Evolutionary conservation across 2,888 invertebrate species (phyloP), one percentile per base, ranked within the genome.

Genomic region (Meandrusa payeni): DNA sequence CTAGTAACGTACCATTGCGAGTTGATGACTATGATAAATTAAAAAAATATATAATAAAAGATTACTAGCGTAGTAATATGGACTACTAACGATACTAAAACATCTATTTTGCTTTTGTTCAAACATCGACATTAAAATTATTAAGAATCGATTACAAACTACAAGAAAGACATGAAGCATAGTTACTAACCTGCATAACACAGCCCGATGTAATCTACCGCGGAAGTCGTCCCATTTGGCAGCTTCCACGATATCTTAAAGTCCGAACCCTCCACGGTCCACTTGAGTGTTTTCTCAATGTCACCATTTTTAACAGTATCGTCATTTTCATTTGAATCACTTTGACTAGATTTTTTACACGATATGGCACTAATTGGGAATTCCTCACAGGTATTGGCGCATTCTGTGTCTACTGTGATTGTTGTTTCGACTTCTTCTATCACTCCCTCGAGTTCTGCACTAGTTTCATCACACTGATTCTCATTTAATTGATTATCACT

Each of bases 131-230:
- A n/a, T n/a, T n/a, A n/a, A n/a, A n/a, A n/a, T n/a, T n/a, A n/a
- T n/a, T n/a, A n/a, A n/a, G n/a, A n/a, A n/a, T n/a, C n/a, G n/a
- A n/a, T n/a, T n/a, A n/a, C n/a, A n/a, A n/a, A n/a, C n/a, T n/a
- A n/a, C n/a, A n/a, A n/a, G n/a, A n/a, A n/a, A n/a, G n/a, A n/a
- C n/a, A n/a, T n/a, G n/a, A n/a, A n/a, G n/a, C n/a, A 33, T 17
- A 50, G 3, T 3, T 6, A 69, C 89, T 81, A 60, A 91, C 91
- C 91, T 80, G 76, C 66, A 60, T 71, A 81, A 64, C 88, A 90
- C 52, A 91, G 66, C 33, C 87, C 89, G 57, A 91, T 77, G 69
- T 88, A 90, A 62, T 91, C 90, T 36, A 67, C 59, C 36, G 59
- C 15, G 24, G 78, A 66, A 4, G 71, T 63, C 10, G 59, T 55